These are phyloP conservation scores for Ornithorhynchus anatinus DNA, from an alignment of 2,113 vertebrate species.

Conservation along the genomic window DNA sequence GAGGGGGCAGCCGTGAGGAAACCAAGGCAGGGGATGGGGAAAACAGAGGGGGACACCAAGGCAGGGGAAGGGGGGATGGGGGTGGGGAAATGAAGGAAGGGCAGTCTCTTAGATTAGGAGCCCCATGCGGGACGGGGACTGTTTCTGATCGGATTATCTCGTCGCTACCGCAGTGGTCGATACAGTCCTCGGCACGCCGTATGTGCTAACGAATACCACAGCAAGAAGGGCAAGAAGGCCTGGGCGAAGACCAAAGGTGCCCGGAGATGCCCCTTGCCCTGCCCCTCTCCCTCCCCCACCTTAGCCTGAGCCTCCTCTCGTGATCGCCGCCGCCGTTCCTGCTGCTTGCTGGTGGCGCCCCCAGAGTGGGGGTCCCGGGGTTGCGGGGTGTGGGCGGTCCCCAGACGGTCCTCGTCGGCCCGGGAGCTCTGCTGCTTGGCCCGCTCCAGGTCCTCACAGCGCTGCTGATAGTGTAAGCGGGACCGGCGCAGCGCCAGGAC, in stretches of 20 bases:
- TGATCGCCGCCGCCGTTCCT: constrained; percentile 86
- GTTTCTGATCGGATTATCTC: no score
- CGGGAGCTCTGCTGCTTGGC: constrained; percentile 75
- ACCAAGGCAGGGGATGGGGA: not conserved
- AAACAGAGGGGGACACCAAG: not conserved
- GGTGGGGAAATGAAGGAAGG: not conserved
- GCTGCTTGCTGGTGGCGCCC: constrained; percentile 74
- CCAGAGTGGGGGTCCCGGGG: not conserved
- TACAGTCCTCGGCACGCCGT: no score
- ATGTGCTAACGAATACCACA: not conserved
- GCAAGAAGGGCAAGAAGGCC: no score
- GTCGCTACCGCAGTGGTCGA: no score
- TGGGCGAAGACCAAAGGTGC: no score
- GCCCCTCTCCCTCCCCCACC: no score
- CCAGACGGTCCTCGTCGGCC: constrained; percentile 72
- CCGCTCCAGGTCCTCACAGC: constrained; percentile 85
- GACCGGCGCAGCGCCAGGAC: constrained; percentile 80
- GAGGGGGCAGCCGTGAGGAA: not conserved
- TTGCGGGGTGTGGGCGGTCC: constrained; percentile 5
- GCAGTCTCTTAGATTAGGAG: not conserved
- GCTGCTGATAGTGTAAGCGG: constrained; percentile 84
- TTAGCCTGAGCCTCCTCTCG: constrained; percentile 86
- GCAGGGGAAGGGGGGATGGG: not conserved
- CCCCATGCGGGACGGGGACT: fast-evolving
- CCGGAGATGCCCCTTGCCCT: no score